These are phyloP conservation scores for Daboia siamensis DNA, from an alignment of 2,113 vertebrate genomes.

Conservation along the genomic window DNA sequence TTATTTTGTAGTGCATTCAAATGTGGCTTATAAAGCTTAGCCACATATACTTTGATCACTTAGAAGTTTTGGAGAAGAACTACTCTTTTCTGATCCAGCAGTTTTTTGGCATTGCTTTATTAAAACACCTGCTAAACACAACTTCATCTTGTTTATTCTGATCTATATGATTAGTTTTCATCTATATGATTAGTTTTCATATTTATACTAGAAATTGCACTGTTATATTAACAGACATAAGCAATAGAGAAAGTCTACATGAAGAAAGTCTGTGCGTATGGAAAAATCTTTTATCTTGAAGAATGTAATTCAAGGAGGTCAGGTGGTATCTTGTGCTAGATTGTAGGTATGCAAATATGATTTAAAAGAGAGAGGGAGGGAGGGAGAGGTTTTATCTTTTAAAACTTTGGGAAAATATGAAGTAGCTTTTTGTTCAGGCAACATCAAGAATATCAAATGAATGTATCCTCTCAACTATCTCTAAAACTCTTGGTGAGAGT, in stretches of 20 bases:
- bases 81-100: slow-evolving; percentile 17
- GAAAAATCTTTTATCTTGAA: background rate
- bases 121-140: slow-evolving; percentile 22
- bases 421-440: background rate
- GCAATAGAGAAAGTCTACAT: background rate
- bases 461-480: background rate
- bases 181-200: background rate
- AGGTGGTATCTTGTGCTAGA: background rate
- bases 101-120: slow-evolving; percentile 20
- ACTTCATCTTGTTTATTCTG: background rate
- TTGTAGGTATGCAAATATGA: background rate
- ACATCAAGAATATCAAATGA: background rate
- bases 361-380: background rate
- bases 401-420: background rate
- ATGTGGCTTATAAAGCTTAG: slow-evolving; percentile 17
- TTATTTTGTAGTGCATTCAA: background rate
- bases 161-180: background rate
- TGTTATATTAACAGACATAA: background rate
- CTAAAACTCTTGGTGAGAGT: background rate
- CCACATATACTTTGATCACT: slow-evolving; percentile 13
- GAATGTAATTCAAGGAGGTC: background rate
- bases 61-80: slow-evolving; percentile 32
- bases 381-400: background rate
- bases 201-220: background rate
- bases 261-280: background rate